Percentiles rank a stretch among this genome's conserved stretches.
These are phyloP conservation scores for Hypomecis atomaria DNA, from an alignment of 2,888 invertebrate species.

Conservation along the genomic window DNA sequence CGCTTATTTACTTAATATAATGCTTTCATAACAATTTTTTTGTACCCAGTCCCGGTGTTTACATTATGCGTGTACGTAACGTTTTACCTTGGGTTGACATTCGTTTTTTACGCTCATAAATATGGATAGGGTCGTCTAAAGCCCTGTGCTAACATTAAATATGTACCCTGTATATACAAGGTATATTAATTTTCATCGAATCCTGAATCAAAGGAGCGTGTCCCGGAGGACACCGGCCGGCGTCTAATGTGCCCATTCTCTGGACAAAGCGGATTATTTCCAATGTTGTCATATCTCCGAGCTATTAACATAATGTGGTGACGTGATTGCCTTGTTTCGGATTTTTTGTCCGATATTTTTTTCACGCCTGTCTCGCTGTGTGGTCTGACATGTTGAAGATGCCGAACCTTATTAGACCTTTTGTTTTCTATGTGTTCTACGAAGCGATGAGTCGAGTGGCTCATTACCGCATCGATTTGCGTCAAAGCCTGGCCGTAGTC, in stretches of 20 bases:
- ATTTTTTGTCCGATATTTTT: constrained; percentile 59
- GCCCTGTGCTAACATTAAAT: constrained; percentile 55
- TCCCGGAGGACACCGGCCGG: constrained; percentile 66
- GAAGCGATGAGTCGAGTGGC: constrained; percentile 24
- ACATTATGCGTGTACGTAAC: constrained; percentile 21
- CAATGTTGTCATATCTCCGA: constrained; percentile 76
- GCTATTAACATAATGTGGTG: constrained; percentile 80
- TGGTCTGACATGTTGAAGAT: constrained; percentile 58
- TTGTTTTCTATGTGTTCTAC: constrained; percentile 31
- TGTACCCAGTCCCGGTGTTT: constrained; percentile 7
- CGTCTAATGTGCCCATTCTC: constrained; percentile 71
- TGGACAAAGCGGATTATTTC: constrained; percentile 81
- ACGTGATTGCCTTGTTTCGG: constrained; percentile 70
- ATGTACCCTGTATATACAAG: constrained; percentile 59
- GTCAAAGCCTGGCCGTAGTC: constrained; percentile 20
- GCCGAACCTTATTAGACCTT: constrained; percentile 27
- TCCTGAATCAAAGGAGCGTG: constrained; percentile 76
- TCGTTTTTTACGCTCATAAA: constrained; percentile 53
- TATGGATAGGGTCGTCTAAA: constrained; percentile 47
- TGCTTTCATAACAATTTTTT: constrained; percentile 38
- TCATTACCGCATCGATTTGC: constrained; percentile 19
- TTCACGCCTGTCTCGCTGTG: constrained; percentile 64
- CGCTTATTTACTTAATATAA: constrained; percentile 34
- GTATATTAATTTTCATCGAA: constrained; percentile 79
- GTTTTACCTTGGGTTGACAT: constrained; percentile 41